Evolutionary conservation across 2,113 vertebrate species (phyloP), one percentile per base, ranked within the genome.

Genomic region (Rhinolophus sinicus): DNA sequence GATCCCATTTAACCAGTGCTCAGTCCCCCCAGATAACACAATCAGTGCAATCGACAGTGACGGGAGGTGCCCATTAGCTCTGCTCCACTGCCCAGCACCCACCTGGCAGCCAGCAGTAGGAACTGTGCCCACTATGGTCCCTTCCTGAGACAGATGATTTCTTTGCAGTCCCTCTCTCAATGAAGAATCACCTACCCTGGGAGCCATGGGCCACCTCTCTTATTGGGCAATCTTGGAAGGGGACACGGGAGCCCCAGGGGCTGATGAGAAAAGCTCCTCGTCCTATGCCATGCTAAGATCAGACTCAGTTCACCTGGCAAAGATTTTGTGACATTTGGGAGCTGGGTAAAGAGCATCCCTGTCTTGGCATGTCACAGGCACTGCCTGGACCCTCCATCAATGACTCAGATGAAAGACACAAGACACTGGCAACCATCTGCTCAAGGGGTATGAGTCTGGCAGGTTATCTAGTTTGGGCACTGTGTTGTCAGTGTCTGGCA

Each of bases 1-100:
- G 1, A 95, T 97, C 87, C 94, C 97, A 98, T 95, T 98, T 98
- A 98, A 96, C 97, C 95, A 76, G 96, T 94, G 95, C 83, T 97
- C 84, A 7, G 95, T 95, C 44, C 91, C 85, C 93, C 93, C 83
- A 96, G 95, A 98, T 97, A 98, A 97, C 96, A 97, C 93, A 97
- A 97, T 97, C 97, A 97, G 96, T 80, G 84, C 96, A 95, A 92
- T 97, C 56, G 75, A 97, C 97, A 97, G 90, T 94, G 95, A 97
- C n/a, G 6, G 95, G 96, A 97, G 96, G 94, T 96, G 60, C 94
- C 97, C 97, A 96, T 97, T 97, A 97, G 93, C 83, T 92, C 85
- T 1, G 80, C 96, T 96, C 95, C 80, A 76, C 58, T 89, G 93
- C 96, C 92, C 89, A 80, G 95, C 94, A 94, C 96, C 97, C 75